Percentiles rank a stretch among this genome's conserved stretches.
Evolutionary conservation across 2,888 invertebrate species (phyloP).

Genomic region (Miltochrista miniata): DNA sequence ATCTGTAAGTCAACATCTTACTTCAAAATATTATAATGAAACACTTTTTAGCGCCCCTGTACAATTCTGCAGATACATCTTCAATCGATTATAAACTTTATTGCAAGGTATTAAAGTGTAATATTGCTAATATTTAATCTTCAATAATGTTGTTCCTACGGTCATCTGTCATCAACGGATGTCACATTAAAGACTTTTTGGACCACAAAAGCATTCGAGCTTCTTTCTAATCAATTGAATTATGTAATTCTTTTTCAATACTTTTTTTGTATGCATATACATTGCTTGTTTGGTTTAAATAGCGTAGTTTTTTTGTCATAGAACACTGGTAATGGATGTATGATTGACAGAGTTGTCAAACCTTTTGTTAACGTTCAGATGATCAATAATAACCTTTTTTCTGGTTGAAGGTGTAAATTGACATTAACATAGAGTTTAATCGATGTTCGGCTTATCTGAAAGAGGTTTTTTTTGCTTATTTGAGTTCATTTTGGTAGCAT

Average conservation of each 20-base stretch:
- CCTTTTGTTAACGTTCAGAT: slow-evolving; percentile 30
- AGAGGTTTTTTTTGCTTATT: slow-evolving; percentile 9
- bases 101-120: slow-evolving; percentile 21
- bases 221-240: slow-evolving; percentile 53
- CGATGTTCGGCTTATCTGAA: slow-evolving; percentile 28
- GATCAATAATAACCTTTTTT: slow-evolving; percentile 36
- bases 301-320: background rate
- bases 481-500: slow-evolving; percentile 26
- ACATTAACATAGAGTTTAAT: slow-evolving; percentile 47
- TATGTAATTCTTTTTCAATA: slow-evolving; percentile 29
- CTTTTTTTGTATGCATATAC: slow-evolving; percentile 4
- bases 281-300: slow-evolving; percentile 16
- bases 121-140: slow-evolving; percentile 1
- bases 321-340: slow-evolving; percentile 12
- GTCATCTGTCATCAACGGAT: slow-evolving; percentile 76
- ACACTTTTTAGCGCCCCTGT: slow-evolving; percentile 78
- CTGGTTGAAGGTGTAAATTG: slow-evolving; percentile 46
- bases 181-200: slow-evolving; percentile 66
- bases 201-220: slow-evolving; percentile 37
- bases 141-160: slow-evolving; percentile 21
- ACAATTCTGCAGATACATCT: slow-evolving; percentile 41
- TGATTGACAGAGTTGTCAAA: slow-evolving; percentile 20
- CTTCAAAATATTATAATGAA: slow-evolving; percentile 53
- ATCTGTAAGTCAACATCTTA: slow-evolving; percentile 54
- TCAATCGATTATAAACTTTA: slow-evolving; percentile 16